Percentiles rank a stretch among this genome's conserved stretches.
These are phyloP conservation scores for Bombyx mandarina DNA, from an alignment of 1,140 invertebrate genomes.

Conservation along the genomic window DNA sequence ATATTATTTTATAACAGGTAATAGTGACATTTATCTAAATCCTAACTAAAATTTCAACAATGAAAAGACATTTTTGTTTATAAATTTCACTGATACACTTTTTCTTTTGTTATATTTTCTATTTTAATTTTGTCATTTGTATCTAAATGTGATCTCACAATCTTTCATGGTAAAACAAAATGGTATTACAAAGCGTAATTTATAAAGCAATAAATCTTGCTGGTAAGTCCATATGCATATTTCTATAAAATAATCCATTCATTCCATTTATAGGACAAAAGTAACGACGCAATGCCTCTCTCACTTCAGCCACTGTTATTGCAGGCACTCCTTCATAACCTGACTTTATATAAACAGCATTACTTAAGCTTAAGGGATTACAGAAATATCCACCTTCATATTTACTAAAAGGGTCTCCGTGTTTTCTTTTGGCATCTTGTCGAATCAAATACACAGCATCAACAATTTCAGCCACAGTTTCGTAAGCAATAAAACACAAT, in stretches of 20 bases:
- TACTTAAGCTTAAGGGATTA: conserved; percentile 61
- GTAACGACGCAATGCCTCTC: conserved; percentile 70
- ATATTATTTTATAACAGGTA: too few relatives aligned
- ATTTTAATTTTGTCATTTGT: too few relatives aligned
- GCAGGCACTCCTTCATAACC: conserved; percentile 68
- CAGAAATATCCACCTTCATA: conserved; percentile 70
- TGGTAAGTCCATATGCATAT: conserved; percentile 51
- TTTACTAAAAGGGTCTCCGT: conserved; percentile 72
- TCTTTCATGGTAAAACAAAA: too few relatives aligned
- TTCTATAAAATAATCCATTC: conserved; percentile 59
- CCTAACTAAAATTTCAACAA: too few relatives aligned
- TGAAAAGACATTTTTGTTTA: too few relatives aligned
- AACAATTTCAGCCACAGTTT: conserved; percentile 79
- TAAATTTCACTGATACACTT: too few relatives aligned
- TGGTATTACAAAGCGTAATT: neutral
- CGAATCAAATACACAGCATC: conserved; percentile 78
- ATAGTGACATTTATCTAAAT: too few relatives aligned
- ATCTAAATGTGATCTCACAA: too few relatives aligned
- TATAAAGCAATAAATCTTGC: conserved; percentile 45
- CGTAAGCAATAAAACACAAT: conserved; percentile 78
- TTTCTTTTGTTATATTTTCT: too few relatives aligned
- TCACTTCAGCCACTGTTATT: conserved; percentile 71
- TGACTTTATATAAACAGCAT: conserved; percentile 69
- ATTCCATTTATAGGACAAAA: conserved; percentile 60
- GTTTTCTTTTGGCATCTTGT: conserved; percentile 71